phyloP scores from a whole-genome alignment of 53 echinoderm and acorn worm genomes.

The Hippasteria phrygiana region DNA sequence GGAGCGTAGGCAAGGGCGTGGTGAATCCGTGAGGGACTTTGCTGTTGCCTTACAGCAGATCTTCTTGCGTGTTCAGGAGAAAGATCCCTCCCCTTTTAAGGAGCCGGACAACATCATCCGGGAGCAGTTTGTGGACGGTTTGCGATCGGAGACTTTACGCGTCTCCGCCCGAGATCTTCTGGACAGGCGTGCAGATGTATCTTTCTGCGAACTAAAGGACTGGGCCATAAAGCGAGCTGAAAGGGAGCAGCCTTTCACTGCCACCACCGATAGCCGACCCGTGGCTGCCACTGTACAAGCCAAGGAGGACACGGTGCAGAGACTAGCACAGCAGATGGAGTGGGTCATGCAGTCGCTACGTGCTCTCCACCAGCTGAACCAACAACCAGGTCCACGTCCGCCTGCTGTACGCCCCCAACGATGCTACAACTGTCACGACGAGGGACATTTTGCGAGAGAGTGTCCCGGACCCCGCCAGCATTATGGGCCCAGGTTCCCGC shows the following conservation, averaged over 20 bases:
- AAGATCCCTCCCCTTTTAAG: neutral
- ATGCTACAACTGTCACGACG: neutral
- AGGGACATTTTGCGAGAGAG: neutral
- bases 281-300: neutral
- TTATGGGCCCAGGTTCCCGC: neutral
- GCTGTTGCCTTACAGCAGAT: neutral
- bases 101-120: neutral
- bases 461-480: neutral
- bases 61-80: neutral
- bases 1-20: neutral
- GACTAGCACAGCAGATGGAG: too few species aligned
- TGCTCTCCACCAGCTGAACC: too few species aligned
- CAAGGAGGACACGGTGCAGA: too few species aligned
- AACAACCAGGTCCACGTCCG: too few species aligned
- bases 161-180: neutral
- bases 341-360: too few species aligned
- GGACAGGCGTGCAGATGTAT: neutral
- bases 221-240: neutral
- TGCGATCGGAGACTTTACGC: neutral
- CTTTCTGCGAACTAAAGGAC: neutral
- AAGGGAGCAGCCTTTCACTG: neutral
- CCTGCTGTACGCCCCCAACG: neutral
- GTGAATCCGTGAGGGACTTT: slow-evolving; percentile 3
- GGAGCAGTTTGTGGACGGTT: slow-evolving; percentile 30
- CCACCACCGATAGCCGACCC: neutral